phyloP scores from a whole-genome alignment of 2,888 invertebrate genomes.

The Metalampra italica region DNA sequence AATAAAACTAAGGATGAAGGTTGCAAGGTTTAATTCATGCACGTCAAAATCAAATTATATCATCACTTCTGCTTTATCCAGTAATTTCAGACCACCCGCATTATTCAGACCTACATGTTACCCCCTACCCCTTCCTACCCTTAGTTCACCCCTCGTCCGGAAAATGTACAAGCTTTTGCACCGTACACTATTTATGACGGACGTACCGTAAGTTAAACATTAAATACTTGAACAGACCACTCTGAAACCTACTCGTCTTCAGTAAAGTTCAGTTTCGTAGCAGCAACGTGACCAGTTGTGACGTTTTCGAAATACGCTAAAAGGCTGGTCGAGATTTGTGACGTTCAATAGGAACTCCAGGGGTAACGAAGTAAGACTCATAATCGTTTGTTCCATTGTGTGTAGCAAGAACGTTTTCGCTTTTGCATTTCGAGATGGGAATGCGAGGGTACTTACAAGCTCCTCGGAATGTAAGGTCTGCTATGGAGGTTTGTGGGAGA shows the following conservation, averaged over 20 bases:
- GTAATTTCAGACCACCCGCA: slow-evolving; percentile 38
- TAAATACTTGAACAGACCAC: slow-evolving; percentile 24
- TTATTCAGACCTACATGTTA: slow-evolving; percentile 30
- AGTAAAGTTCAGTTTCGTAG: slow-evolving; percentile 29
- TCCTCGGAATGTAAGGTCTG: slow-evolving; percentile 23
- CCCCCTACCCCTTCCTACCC: slow-evolving; percentile 11
- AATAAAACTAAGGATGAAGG: too few species aligned
- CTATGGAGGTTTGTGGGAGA: slow-evolving; percentile 13
- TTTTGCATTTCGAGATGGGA: slow-evolving; percentile 29
- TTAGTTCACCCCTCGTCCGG: slow-evolving; percentile 17
- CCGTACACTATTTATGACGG: slow-evolving; percentile 37
- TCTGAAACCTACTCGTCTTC: slow-evolving; percentile 22
- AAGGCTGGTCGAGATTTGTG: slow-evolving; percentile 12
- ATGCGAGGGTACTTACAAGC: slow-evolving; percentile 37
- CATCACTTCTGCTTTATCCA: slow-evolving; percentile 27
- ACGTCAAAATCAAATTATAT: slow-evolving; percentile 5
- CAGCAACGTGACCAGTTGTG: slow-evolving; percentile 20
- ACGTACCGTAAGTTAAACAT: slow-evolving; percentile 37
- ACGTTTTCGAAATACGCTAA: slow-evolving; percentile 17
- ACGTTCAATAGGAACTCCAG: slow-evolving; percentile 40
- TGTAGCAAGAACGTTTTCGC: slow-evolving; percentile 35
- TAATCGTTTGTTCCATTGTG: slow-evolving; percentile 33
- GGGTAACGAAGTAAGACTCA: slow-evolving; percentile 31
- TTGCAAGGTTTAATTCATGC: background rate
- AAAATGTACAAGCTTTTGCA: slow-evolving; percentile 42